These are phyloP conservation scores for Vireo altiloquus DNA, from an alignment of 2,113 vertebrate genomes.

Conservation along the genomic window DNA sequence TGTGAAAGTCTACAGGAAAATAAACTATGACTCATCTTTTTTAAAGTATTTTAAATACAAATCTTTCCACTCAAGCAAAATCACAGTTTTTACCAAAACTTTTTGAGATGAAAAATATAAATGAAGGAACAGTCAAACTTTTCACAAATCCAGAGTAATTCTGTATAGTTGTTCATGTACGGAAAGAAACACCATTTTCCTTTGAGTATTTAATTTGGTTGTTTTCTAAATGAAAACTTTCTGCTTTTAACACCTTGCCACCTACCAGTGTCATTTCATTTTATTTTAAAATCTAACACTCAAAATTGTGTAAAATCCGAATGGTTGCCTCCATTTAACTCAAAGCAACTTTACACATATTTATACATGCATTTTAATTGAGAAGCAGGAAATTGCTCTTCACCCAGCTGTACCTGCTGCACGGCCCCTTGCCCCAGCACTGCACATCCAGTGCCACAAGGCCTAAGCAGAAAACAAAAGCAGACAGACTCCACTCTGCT, in stretches of 20 bases:
- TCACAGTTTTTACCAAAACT: background rate
- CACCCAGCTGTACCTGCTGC: background rate
- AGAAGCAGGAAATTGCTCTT: conserved; percentile 28
- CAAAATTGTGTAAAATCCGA: background rate
- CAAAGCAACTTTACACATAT: background rate
- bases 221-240: background rate
- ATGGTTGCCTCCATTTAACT: background rate
- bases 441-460: conserved; percentile 17
- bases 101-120: background rate
- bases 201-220: background rate
- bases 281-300: background rate
- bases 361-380: background rate
- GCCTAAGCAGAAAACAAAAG: conserved; percentile 11
- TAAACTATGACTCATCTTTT: conserved; percentile 30
- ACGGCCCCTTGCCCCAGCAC: background rate
- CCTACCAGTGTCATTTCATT: background rate
- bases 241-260: background rate
- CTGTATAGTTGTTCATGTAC: background rate
- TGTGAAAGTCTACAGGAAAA: conserved; percentile 25
- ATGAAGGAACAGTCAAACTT: background rate
- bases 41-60: background rate
- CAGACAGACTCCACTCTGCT: conserved; percentile 26
- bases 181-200: background rate
- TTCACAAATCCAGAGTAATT: background rate
- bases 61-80: background rate